Conservation (phyloP, 2,888 invertebrate species). For the Scaptodrosophila latifasciaeformis region DNA sequence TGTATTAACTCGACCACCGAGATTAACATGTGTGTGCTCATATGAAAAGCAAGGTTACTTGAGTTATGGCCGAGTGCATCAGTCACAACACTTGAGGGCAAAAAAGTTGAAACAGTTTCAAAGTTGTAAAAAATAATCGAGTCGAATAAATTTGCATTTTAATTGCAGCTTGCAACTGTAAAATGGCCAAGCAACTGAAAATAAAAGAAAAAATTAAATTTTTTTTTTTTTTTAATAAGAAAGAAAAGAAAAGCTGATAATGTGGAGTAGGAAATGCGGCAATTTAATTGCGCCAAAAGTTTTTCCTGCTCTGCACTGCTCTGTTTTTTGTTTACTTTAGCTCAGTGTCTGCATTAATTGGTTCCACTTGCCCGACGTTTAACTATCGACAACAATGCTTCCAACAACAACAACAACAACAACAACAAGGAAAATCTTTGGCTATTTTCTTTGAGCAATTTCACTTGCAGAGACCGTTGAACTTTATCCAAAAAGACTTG, state of each 20-base stretch:
- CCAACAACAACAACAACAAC: no score
- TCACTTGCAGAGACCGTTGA: slow-evolving; percentile 6
- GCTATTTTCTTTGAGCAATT: slow-evolving; percentile 19
- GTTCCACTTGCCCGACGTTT: slow-evolving; percentile 58
- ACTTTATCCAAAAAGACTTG: neutral
- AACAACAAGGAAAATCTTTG: slow-evolving; percentile 27
- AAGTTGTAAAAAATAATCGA: no score
- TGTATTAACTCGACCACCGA: no score
- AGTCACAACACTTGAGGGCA: slow-evolving; percentile 1
- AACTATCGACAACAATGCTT: slow-evolving; percentile 43
- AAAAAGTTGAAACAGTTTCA: no score
- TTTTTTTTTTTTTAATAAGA: no score
- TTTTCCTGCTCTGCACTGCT: slow-evolving; percentile 25
- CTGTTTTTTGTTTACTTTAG: slow-evolving; percentile 34
- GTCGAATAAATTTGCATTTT: slow-evolving; percentile 22
- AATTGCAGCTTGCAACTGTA: slow-evolving; percentile 18
- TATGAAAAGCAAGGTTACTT: no score
- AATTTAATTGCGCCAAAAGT: slow-evolving; percentile 4
- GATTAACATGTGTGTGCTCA: no score
- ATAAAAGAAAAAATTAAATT: neutral
- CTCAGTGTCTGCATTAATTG: slow-evolving; percentile 47
- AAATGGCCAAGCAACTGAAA: neutral
- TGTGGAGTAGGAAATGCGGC: slow-evolving; percentile 34
- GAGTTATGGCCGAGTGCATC: slow-evolving; percentile 41
- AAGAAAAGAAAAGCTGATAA: neutral